Evolutionary conservation across 1,140 invertebrate genomes (phyloP), one percentile per base, ranked within the genome.

Genomic region (Colletes gigas): DNA sequence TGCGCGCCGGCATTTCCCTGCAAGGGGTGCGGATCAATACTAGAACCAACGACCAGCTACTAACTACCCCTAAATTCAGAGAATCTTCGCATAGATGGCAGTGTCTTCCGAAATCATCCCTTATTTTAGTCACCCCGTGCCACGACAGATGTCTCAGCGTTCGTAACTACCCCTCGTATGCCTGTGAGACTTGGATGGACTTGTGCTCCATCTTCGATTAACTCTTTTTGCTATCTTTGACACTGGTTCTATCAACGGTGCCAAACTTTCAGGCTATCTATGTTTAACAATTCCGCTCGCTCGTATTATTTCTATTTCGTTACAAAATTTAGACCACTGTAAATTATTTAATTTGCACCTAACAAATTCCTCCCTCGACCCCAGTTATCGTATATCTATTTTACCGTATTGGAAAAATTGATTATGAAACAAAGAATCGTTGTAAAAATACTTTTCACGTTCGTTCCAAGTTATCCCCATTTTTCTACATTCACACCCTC

Each of bases 41-140:
- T 4, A 52, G 74, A 71, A 57, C 41, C 59, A 71, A 59, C 78
- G 71, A 57, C 17, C 19, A 66, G 67, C 44, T 8, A 60, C 73
- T 55, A 71, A 82, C 83, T 59, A 74, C 44, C 52, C 14, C 17
- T 39, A 65, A 52, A 82, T 69, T 83, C 70, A 59, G 0, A 14
- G 50, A 21, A 75, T 15, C 65, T 66, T 62, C 65, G 39, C 67
- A 17, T 47, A 90, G 89, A 89, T 89, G 89, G 89, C 89, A 81
- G 71, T 86, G 65, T 63, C 73, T 75, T 81, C 21, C 19, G 55
- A 79, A 82, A 87, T 83, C 85, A 73, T 83, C 81, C 81, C 72
- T 76, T 86, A 69, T 77, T 83, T 76, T 83, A 86, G 85, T 86
- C 78, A 12, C 60, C 21, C 17, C 44, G 41, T 9, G 39, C 17